These are phyloP conservation scores for Promerops cafer DNA, from an alignment of 2,113 vertebrate species.

Conservation along the genomic window DNA sequence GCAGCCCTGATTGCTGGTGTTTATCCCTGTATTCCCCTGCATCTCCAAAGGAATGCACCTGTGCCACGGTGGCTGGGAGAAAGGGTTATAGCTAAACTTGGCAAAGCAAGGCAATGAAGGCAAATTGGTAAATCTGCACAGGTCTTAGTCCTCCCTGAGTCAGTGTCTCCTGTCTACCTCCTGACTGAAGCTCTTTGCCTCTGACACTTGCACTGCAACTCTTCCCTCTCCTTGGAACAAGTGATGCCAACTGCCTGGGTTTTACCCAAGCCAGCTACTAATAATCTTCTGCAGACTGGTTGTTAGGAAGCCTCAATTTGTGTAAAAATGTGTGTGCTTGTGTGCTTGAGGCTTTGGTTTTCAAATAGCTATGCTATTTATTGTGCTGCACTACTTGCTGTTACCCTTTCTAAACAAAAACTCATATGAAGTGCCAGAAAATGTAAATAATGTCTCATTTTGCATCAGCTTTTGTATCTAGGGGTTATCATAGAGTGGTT, in stretches of 20 bases:
- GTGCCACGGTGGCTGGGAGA: neutral
- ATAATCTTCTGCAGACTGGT: neutral
- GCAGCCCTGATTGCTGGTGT: neutral
- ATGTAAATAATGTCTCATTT: neutral
- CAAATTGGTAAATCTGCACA: neutral
- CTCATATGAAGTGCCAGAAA: neutral
- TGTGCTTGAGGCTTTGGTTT: neutral
- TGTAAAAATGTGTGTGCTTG: rapidly evolving
- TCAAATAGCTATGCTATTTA: neutral
- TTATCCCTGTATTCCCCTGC: neutral
- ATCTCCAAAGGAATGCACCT: neutral
- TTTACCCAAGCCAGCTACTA: neutral
- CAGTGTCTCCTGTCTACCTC: neutral
- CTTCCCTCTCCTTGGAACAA: neutral
- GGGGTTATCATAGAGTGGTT: neutral
- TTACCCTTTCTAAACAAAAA: neutral
- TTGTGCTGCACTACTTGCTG: neutral
- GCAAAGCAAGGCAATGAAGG: neutral
- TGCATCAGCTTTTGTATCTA: neutral
- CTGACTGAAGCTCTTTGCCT: neutral
- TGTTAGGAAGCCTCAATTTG: neutral
- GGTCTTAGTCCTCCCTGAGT: neutral
- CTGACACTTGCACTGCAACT: neutral
- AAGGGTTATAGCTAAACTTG: neutral
- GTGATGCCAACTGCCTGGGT: neutral